A percentile compares a stretch with the other conserved stretches of the same genome.
Conservation (phyloP, 2,888 invertebrate genomes). For the Andricus curvator region DNA sequence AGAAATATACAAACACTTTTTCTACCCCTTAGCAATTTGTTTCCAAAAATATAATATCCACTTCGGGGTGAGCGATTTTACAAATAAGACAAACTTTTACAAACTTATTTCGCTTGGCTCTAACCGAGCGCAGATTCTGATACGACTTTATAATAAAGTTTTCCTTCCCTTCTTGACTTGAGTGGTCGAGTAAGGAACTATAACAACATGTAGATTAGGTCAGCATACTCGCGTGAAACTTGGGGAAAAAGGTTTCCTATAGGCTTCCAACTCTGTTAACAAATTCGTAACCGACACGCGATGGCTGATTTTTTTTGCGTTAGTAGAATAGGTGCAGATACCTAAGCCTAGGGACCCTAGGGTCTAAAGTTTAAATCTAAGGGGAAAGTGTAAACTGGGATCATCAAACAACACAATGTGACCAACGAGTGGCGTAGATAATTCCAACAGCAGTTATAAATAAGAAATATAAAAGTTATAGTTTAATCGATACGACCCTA, state of each 20-base stretch:
- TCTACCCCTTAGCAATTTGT: background rate
- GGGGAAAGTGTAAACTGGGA: background rate
- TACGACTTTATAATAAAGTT: constrained; percentile 35
- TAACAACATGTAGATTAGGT: constrained; percentile 41
- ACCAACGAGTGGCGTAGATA: constrained; percentile 1
- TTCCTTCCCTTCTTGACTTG: constrained; percentile 1
- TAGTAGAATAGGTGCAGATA: background rate
- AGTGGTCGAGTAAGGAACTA: constrained; percentile 25
- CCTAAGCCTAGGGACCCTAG: background rate
- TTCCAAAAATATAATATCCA: background rate
- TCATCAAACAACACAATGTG: constrained; percentile 6
- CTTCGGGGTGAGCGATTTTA: background rate
- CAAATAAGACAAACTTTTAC: constrained; percentile 26
- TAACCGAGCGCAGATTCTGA: constrained; percentile 20
- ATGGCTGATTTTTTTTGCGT: constrained; percentile 34
- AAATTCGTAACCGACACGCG: constrained; percentile 32
- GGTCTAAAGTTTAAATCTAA: background rate
- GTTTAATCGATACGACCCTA: constrained; percentile 63
- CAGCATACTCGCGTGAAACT: constrained; percentile 35
- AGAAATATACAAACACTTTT: background rate
- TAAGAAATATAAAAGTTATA: constrained; percentile 51
- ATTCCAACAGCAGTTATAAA: constrained; percentile 47
- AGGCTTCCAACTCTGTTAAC: constrained; percentile 20
- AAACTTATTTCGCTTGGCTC: constrained; percentile 6
- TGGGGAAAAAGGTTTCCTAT: constrained; percentile 37